These are phyloP conservation scores for Dallia pectoralis DNA, from an alignment of 2,797 vertebrate species.

Conservation along the genomic window DNA sequence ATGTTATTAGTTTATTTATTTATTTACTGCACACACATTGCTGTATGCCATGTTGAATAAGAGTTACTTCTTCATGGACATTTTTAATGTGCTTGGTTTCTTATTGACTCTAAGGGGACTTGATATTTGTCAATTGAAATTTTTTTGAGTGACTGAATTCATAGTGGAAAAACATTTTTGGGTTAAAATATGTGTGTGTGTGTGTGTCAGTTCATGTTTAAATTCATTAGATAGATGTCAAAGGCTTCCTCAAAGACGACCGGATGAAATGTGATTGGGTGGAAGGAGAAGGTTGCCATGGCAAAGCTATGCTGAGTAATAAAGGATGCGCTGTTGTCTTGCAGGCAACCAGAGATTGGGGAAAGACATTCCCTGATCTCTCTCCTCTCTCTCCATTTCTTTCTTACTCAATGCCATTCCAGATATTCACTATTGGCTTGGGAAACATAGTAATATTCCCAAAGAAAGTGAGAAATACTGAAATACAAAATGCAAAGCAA, in stretches of 20 bases:
- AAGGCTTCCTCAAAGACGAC: constrained; percentile 73
- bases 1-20: background rate
- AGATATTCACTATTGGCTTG: no score
- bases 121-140: background rate
- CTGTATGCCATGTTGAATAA: background rate
- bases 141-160: background rate
- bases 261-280: constrained; percentile 77
- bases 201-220: constrained; percentile 31
- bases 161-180: background rate
- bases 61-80: background rate
- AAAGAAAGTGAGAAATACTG: no score
- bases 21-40: background rate
- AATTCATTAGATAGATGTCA: constrained; percentile 78
- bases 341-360: constrained; percentile 52
- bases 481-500: no score
- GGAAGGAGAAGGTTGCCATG: constrained; percentile 79
- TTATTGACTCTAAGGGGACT: background rate
- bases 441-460: no score
- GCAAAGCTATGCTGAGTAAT: constrained; percentile 75
- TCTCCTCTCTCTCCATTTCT: constrained; percentile 20
- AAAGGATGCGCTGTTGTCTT: constrained; percentile 58
- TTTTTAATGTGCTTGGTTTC: background rate
- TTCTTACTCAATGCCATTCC: background rate
- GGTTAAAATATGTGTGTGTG: background rate
- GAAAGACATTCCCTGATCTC: background rate